These are phyloP conservation scores for Calliopum simillimum DNA, from an alignment of 2,888 invertebrate genomes.

Conservation along the genomic window DNA sequence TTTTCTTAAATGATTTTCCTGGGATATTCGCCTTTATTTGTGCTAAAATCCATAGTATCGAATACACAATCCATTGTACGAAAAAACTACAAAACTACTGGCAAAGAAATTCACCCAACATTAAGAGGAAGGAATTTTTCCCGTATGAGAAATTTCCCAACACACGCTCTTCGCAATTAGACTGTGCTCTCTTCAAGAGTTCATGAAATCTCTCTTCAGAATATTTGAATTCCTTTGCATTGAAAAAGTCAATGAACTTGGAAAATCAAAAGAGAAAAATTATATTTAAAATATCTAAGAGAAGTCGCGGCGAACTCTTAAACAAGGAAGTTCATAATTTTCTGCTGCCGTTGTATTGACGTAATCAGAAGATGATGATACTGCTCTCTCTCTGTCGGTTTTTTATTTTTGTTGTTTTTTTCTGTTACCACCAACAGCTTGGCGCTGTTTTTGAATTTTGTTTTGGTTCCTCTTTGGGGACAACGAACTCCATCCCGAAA, in stretches of 20 bases:
- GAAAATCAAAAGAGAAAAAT: background rate
- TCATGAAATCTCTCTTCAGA: background rate
- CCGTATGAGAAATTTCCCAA: too few species aligned
- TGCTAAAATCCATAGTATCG: too few species aligned
- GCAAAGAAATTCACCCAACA: too few species aligned
- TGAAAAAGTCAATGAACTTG: constrained; percentile 38
- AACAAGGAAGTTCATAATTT: background rate
- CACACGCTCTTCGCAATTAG: background rate
- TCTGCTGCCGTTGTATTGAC: too few species aligned
- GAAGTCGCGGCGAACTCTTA: background rate
- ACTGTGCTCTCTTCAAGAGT: background rate
- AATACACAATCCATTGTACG: too few species aligned
- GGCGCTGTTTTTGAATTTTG: constrained; percentile 42
- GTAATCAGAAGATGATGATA: too few species aligned
- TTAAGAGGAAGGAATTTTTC: too few species aligned
- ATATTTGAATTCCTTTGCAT: constrained; percentile 18
- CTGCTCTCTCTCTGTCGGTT: background rate
- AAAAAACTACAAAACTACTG: too few species aligned
- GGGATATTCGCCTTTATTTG: too few species aligned
- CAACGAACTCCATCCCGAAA: constrained; percentile 42
- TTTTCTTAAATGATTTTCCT: too few species aligned
- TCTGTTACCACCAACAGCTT: background rate
- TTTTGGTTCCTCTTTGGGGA: constrained; percentile 42
- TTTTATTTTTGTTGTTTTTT: too few species aligned
- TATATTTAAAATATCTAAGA: background rate